Evolutionary conservation across 2,113 vertebrate species (phyloP), one percentile per base, ranked within the genome.

Genomic region (Centropristis striata): DNA sequence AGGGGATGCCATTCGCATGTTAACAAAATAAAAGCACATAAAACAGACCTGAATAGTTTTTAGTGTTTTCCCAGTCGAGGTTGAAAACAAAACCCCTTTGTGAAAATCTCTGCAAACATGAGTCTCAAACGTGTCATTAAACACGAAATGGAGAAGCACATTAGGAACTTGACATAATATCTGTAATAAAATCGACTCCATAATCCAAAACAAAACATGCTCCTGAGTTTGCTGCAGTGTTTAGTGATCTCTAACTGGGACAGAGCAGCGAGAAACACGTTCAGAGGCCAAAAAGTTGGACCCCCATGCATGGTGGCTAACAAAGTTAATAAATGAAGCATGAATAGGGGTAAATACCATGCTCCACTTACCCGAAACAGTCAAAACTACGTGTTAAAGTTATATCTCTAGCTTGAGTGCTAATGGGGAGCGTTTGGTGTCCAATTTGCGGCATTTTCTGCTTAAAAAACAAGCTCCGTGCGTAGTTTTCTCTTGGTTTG

Each of bases 271-370:
- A 64, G 15, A 53, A 65, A 57, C 81, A 53, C 69, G 75, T 61
- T 82, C 80, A 73, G 71, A 77, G 87, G 87, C 87, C 88, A 85
- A 57, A 63, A 44, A 82, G 84, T 42, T 72, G 75, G 83, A 86
- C 75, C 80, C 72, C 75, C 58, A 12, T 83, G 85, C 87, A 72
- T 80, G 87, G 80, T 27, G 54, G 83, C 85, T 88, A 80, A 88
- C 75, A 71, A 75, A 75, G 84, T 88, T 84, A 80, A 86, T 76
- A 90, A 87, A 71, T 78, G 46, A 80, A 58, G 61, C 87, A 80
- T 83, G 67, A 83, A 79, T 20, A 49, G 25, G 59, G 60, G 61
- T 11, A 63, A 69, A 85, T n/a, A 74, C n/a, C 41, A 20, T 1
- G 41, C 7, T 63, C 25, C 18, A 1, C 20, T 11, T 13, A 4